Percentiles rank a stretch among this genome's conserved stretches.
Evolutionary conservation across 37 sponge, comb jelly and placozoan species (phyloP).

Genomic region (Geodia barretti): DNA sequence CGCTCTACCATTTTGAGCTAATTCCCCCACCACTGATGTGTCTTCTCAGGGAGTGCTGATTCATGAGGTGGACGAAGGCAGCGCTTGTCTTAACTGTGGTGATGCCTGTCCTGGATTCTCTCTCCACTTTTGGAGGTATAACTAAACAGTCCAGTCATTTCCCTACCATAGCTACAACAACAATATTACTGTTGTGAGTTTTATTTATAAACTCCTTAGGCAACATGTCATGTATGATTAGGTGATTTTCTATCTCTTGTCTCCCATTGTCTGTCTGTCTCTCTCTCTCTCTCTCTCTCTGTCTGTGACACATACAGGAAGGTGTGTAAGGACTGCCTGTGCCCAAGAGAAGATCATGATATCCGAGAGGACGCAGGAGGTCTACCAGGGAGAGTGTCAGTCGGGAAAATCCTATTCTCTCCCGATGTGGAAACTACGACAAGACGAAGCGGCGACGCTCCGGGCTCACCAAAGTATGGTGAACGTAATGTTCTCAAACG

Average conservation of each 20-base stretch:
- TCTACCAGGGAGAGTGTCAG: constrained; percentile 2
- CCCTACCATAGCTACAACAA: neutral
- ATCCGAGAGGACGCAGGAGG: constrained; percentile 37
- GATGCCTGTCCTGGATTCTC: constrained; percentile 86
- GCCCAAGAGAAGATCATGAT: constrained; percentile 84
- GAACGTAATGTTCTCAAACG: too few relatives aligned
- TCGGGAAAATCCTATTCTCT: constrained; percentile 54
- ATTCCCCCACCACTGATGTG: too few relatives aligned
- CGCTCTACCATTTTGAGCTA: too few relatives aligned
- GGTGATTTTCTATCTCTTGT: too few relatives aligned
- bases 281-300: too few relatives aligned
- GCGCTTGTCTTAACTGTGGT: constrained; percentile 81
- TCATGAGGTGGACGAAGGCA: constrained; percentile 95
- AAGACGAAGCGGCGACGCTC: neutral
- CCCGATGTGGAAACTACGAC: constrained; percentile 38
- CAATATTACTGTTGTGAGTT: too few relatives aligned
- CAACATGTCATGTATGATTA: too few relatives aligned
- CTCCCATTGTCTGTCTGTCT: too few relatives aligned
- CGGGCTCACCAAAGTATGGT: constrained; percentile 36
- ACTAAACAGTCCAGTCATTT: too few relatives aligned
- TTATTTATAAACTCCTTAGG: neutral
- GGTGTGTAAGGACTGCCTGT: constrained; percentile 81
- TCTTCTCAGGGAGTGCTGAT: constrained; percentile 73
- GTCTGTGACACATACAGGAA: constrained; percentile 47
- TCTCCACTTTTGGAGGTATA: constrained; percentile 99